Evolutionary conservation across 2,797 vertebrate genomes (phyloP).

Genomic region (Steatocranus sp.): DNA sequence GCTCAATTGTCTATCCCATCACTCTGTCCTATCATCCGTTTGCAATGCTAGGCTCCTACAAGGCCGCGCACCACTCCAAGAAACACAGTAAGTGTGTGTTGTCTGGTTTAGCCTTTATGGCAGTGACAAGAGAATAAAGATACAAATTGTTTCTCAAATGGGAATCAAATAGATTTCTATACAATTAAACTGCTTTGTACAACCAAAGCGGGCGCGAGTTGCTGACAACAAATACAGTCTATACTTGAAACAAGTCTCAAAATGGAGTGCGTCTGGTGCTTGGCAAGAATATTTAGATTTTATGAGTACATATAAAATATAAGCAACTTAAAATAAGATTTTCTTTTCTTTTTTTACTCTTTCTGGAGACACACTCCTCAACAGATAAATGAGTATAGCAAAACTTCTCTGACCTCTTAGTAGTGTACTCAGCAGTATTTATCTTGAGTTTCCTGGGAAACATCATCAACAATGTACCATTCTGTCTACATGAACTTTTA

Average conservation of each 20-base stretch:
- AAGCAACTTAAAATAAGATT: not conserved
- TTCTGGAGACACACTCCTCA: not conserved
- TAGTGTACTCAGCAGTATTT: not conserved
- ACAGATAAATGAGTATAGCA: not conserved
- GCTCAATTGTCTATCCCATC: conserved; percentile 69
- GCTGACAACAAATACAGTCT: not conserved
- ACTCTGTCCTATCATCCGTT: conserved; percentile 82
- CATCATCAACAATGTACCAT: not conserved
- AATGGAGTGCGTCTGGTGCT: not conserved
- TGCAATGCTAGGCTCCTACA: conserved; percentile 83
- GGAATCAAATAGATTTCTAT: not conserved
- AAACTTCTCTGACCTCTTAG: not conserved
- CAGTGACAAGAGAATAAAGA: not conserved
- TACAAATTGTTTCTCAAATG: not conserved
- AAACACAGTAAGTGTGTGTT: conserved; percentile 74
- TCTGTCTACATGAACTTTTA: not conserved
- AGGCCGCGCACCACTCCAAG: conserved; percentile 76
- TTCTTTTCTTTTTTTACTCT: not conserved
- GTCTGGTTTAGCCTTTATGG: not conserved
- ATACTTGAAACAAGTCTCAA: not conserved
- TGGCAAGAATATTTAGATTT: not conserved
- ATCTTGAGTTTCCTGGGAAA: not conserved
- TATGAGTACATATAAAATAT: not conserved
- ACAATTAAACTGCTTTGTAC: not conserved
- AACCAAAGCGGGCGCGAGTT: fast-evolving